Percentiles rank a stretch among this genome's conserved stretches.
Conservation (phyloP, 2,797 vertebrate species). For the Syngnathus acus region DNA sequence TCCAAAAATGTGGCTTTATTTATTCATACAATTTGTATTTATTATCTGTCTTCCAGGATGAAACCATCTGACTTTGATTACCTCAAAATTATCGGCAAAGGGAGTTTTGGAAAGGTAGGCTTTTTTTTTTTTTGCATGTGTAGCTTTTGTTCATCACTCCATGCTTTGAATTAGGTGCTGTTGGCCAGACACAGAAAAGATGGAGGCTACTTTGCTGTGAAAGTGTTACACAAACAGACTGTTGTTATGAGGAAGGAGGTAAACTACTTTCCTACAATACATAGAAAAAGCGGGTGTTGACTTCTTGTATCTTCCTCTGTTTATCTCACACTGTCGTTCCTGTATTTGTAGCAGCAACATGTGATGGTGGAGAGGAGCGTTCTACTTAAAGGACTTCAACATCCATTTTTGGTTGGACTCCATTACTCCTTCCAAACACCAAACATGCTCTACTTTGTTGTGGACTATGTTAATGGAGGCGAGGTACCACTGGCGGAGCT, state of each 20-base stretch:
- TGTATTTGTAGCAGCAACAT: constrained; percentile 61
- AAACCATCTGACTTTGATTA: constrained; percentile 74
- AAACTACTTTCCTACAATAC: not conserved
- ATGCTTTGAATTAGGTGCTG: constrained; percentile 56
- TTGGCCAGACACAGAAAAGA: constrained; percentile 66
- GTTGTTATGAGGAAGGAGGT: constrained; percentile 71
- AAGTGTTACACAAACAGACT: constrained; percentile 69
- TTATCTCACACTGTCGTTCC: not conserved
- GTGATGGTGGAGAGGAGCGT: constrained; percentile 76
- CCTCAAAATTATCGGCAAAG: constrained; percentile 72
- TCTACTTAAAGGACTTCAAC: constrained; percentile 67
- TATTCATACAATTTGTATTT: too few species aligned
- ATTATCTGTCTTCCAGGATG: constrained; percentile 44
- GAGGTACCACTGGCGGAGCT: constrained; percentile 52
- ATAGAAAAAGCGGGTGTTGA: not conserved
- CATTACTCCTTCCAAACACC: constrained; percentile 76
- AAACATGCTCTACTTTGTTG: constrained; percentile 69
- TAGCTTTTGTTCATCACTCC: not conserved
- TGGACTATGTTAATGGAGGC: constrained; percentile 74
- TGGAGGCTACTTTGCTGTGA: constrained; percentile 66
- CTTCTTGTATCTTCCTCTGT: not conserved
- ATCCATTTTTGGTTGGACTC: constrained; percentile 76
- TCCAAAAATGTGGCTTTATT: not conserved
- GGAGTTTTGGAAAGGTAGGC: constrained; percentile 75
- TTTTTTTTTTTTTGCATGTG: not conserved